Evolutionary conservation across 1,140 invertebrate genomes (phyloP), one percentile per base, ranked within the genome.

Genomic region (Centruroides vittatus): DNA sequence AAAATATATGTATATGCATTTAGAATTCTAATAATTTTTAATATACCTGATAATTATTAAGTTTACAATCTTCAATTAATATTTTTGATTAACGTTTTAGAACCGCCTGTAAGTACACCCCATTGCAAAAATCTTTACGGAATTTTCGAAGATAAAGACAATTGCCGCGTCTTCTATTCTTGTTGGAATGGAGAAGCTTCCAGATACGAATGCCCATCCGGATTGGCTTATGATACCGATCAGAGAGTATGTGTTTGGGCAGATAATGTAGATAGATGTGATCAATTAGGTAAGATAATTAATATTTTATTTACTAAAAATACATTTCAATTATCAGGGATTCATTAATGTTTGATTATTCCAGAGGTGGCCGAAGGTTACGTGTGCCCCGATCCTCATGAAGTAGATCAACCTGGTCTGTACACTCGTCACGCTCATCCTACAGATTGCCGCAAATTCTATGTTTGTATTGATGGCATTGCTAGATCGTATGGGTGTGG

Each of bases 181-280:
- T 95, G 92, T 75, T 93, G 91, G 89, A 92, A 92, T 75, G 92
- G 91, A 49, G 90, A 93, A 74, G 84, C 89, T 8, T 91, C 87
- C 68, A 83, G 86, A 67, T 95, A 94, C 73, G 88, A 93, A 73
- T 95, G 92, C 78, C 90, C 89, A 68, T 89, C 91, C 67, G 92
- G 92, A 69, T 77, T 95, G 6, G 91, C 91, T 65, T 95, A 94
- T 76, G 90, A 94, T 78, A 48, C 55, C 46, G 66, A 70, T 47
- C 69, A 70, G 36, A 61, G 69, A 9, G 69, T 70, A 34, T 70
- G 69, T 59, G 69, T 70, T 13, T 82, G 88, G 62, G 88, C 90
- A 73, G 84, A 89, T 49, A 82, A 89, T 61, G 90, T 94, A 53
- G 69, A 70, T 6, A 61, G 69, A 52, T 70, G 69, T 41, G 69